Base-by-base conservation (phyloP, 2,888 invertebrate genomes). In the Metallyticus violacea region DNA sequence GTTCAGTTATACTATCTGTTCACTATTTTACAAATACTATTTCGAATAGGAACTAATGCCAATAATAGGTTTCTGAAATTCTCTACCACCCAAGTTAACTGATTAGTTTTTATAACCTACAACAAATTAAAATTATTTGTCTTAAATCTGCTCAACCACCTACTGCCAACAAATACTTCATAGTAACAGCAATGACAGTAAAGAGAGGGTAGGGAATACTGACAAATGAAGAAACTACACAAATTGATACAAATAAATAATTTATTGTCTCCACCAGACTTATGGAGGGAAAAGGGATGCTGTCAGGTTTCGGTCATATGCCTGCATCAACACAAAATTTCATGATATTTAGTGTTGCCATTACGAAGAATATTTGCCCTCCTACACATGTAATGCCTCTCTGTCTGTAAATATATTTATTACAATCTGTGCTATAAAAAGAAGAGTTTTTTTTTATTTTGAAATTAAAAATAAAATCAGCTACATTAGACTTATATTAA, bases 181-280 rank as follows among this genome's bases (percentile, higher is more conserved):
- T n/a, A n/a, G n/a, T n/a, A n/a, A n/a, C n/a, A n/a, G n/a, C n/a
- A n/a, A n/a, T n/a, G n/a, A n/a, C n/a, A n/a, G n/a, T n/a, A n/a
- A n/a, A n/a, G n/a, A n/a, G n/a, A n/a, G n/a, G n/a, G n/a, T n/a
- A n/a, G n/a, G n/a, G n/a, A n/a, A n/a, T n/a, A n/a, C 22, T 62
- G 22, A 7, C 22, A 4, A 62, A 15, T 15, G 40, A 62, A 62
- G 40, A 62, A 62, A 81, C 29, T 7, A 85, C 15, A 85, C 62
- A 62, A 6, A 26, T 79, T 27, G 29, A 40, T 86, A 87, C 87
- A 87, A 87, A 87, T 87, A 87, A 87, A 87, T 87, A 87, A 87
- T 87, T 87, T 87, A 87, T 87, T 87, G 87, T 87, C 87, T 87
- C 87, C 87, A 85, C 79, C 79, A 62, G 82, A 82, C 81, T 81